Conservation (phyloP, 2,113 vertebrate species). For the Silurus meridionalis region DNA sequence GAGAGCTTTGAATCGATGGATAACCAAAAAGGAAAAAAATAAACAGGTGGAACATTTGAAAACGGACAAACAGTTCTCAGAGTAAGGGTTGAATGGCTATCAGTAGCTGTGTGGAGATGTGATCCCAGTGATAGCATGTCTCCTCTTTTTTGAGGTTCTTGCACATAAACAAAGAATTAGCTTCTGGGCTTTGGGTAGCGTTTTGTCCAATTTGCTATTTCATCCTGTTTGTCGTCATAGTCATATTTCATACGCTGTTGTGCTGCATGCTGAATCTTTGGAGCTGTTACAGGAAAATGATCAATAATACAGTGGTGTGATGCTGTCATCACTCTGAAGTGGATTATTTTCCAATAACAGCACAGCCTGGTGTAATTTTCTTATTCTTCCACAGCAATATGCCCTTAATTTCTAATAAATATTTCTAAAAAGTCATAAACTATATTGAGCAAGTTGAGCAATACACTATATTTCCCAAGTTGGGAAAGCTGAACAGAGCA, state of each 20-base stretch:
- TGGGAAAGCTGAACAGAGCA: neutral
- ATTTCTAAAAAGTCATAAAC: neutral
- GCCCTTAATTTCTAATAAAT: neutral
- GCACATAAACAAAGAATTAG: constrained; percentile 38
- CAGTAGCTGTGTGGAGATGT: neutral
- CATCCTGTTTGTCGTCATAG: constrained; percentile 24
- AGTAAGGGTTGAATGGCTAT: neutral
- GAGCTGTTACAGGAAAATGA: neutral
- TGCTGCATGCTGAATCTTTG: neutral
- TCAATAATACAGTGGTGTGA: neutral
- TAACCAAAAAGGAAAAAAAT: constrained; percentile 10
- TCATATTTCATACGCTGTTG: neutral
- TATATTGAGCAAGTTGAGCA: neutral
- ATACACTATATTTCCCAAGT: too few relatives aligned
- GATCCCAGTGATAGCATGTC: neutral
- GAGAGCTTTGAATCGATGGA: neutral
- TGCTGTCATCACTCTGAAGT: neutral
- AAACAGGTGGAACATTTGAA: neutral
- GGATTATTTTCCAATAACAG: neutral
- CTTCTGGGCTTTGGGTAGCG: constrained; percentile 43
- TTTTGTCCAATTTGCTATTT: neutral
- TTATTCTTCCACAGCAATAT: neutral
- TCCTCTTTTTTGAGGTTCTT: neutral
- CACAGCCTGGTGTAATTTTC: neutral
- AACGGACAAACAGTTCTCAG: neutral